Base-by-base conservation (phyloP, 2,888 invertebrate genomes). In the Leptinotarsa haldemani region DNA sequence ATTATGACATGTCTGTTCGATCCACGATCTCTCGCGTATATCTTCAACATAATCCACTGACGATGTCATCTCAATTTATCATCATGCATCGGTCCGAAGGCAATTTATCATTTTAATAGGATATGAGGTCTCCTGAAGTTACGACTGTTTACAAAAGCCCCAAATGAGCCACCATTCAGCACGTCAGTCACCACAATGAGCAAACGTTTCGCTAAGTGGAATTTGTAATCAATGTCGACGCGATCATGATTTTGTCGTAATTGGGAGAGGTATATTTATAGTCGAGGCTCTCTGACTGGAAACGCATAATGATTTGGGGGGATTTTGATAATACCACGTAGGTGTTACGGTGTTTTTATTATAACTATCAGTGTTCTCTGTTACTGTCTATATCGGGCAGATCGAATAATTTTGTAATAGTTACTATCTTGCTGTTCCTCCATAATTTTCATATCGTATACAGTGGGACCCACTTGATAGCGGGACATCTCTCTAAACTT, bases 141-240 rank as follows among this genome's bases (percentile, higher is more conserved):
- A 61, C 61, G 40, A 61, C 61, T 61, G 61, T 61, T 61, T 61
- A 61, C 61, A 61, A 61, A 61, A 61, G 61, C 61, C 40, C 40
- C 61, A 61, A 61, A 61, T 61, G 61, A 61, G 61, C 61, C 40
- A 61, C 61, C 61, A 61, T 30, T 30, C 61, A 18, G 30, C 40
- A 16, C 61, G 61, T 61, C 61, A 61, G 16, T 40, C 61, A 9
- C 5, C 40, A 61, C 61, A 61, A 40, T 61, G 30, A 40, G 40
- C 61, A 25, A 61, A 61, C 61, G 61, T n/a, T 30, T 61, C 61
- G 16, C 61, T 61, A 61, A 61, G 61, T 61, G 61, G 61, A 61
- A 61, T 61, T 61, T 61, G 61, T 61, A n/a, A 61, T 61, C 25
- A 61, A 61, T 18, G 61, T 30, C 61, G 61, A 40, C 61, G 20